phyloP scores from a whole-genome alignment of 2,113 vertebrate genomes.

The Eublepharis macularius region DNA sequence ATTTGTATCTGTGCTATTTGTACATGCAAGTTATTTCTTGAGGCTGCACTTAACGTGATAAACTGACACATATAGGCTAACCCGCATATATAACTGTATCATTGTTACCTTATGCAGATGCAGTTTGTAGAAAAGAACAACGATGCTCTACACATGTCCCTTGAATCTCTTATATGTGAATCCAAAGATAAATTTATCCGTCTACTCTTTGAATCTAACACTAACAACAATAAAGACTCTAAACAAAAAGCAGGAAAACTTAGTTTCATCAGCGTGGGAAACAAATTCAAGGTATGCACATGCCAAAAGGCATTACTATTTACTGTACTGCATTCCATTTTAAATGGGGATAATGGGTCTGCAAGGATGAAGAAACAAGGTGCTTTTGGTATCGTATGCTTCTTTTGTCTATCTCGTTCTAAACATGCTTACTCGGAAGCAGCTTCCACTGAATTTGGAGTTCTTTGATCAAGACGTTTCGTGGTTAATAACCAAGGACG shows the following conservation, averaged over 20 bases:
- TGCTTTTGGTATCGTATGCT: slow-evolving; percentile 3
- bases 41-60: background rate
- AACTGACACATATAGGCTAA: background rate
- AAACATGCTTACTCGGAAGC: background rate
- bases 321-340: background rate
- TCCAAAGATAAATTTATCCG: slow-evolving; percentile 92
- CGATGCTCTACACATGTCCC: slow-evolving; percentile 97
- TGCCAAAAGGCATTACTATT: slow-evolving; percentile 2
- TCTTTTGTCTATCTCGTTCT: background rate
- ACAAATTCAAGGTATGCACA: slow-evolving; percentile 94
- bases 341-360: background rate
- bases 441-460: background rate
- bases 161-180: slow-evolving; percentile 92
- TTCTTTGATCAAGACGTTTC: too few relatives aligned
- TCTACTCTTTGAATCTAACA: slow-evolving; percentile 88
- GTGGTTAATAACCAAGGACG: too few relatives aligned
- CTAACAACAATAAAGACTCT: slow-evolving; percentile 86
- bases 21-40: background rate
- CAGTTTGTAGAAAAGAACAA: slow-evolving; percentile 99
- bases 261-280: slow-evolving; percentile 96
- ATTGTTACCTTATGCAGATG: slow-evolving; percentile 77
- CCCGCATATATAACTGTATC: slow-evolving; percentile 16
- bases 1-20: background rate
- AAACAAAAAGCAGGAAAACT: slow-evolving; percentile 98
- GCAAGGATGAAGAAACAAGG: background rate